Evolutionary conservation across 2,888 invertebrate species (phyloP).

Genomic region (Parnassius orleans): DNA sequence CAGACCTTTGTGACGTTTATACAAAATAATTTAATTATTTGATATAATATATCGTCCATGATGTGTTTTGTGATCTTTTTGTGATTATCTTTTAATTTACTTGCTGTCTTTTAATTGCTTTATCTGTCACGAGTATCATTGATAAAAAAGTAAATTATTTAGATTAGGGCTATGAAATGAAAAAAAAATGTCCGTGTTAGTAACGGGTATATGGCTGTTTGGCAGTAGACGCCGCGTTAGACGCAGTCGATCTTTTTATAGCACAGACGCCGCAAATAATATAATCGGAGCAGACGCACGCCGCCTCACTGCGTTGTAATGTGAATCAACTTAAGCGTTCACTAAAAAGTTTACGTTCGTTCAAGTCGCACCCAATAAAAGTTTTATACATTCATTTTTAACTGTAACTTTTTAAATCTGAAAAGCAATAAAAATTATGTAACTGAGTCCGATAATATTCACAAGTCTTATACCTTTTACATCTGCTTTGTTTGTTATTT

Average conservation of each 20-base stretch:
- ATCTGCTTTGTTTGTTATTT: background rate
- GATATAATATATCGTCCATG: no score
- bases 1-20: no score
- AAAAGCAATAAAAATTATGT: no score
- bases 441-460: background rate
- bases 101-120: no score
- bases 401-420: background rate
- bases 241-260: slow-evolving; percentile 67
- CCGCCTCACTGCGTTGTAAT: slow-evolving; percentile 30
- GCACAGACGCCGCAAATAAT: slow-evolving; percentile 55
- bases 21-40: no score
- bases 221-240: slow-evolving; percentile 58
- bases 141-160: no score
- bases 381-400: background rate
- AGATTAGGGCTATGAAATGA: no score
- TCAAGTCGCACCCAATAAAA: background rate
- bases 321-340: slow-evolving; percentile 22
- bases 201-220: slow-evolving; percentile 6
- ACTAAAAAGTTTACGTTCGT: slow-evolving; percentile 12
- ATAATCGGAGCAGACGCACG: slow-evolving; percentile 59
- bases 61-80: no score
- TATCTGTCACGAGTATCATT: no score
- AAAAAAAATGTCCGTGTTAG: no score
- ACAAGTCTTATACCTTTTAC: background rate
- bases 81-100: no score